A percentile compares a stretch with the other conserved stretches of the same genome.
Evolutionary conservation across 2,797 vertebrate genomes (phyloP).

Genomic region (Paramormyrops hopkinsi): DNA sequence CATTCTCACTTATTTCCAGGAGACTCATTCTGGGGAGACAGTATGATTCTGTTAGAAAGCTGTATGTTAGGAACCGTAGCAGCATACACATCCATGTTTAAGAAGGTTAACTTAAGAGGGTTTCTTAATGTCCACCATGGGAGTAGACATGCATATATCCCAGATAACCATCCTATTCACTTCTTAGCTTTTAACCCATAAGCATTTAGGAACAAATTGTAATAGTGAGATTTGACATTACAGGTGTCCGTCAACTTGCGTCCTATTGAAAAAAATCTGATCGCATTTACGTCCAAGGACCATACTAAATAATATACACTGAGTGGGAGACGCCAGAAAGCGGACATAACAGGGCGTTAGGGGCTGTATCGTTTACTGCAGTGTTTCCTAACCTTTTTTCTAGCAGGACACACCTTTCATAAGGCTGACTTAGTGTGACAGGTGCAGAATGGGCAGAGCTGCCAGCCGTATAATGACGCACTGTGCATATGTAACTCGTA

Average conservation of each 20-base stretch:
- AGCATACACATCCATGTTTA: background rate
- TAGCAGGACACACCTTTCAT: background rate
- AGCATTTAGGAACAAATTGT: background rate
- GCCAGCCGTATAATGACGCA: background rate
- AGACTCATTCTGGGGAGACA: conserved; percentile 76
- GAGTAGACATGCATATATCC: background rate
- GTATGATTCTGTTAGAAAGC: background rate
- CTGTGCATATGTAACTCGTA: background rate
- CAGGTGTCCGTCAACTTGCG: background rate
- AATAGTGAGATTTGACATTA: background rate
- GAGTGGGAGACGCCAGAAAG: background rate
- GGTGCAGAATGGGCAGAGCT: background rate
- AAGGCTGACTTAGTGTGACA: background rate
- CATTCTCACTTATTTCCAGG: conserved; percentile 88
- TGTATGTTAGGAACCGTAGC: background rate
- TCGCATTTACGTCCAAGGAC: background rate
- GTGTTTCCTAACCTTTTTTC: background rate
- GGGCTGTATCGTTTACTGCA: background rate
- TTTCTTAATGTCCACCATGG: background rate
- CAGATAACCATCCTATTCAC: background rate
- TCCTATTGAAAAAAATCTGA: background rate
- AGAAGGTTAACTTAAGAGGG: background rate
- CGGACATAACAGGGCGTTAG: background rate
- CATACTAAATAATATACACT: background rate
- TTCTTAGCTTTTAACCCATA: background rate